Evolutionary conservation across 2,888 invertebrate species (phyloP).

Genomic region (Phania funesta): DNA sequence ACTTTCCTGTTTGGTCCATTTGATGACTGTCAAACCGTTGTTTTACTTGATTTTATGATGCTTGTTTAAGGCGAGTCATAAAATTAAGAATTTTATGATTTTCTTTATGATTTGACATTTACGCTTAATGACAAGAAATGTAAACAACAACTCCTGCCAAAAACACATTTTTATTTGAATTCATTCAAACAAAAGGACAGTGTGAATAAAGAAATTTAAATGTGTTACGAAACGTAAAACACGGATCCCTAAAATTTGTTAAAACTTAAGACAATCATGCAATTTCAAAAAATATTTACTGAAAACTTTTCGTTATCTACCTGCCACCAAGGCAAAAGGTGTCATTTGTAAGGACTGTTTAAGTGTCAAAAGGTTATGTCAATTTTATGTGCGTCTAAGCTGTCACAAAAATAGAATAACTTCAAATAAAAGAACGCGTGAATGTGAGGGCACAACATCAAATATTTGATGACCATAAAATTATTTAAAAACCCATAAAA

Average conservation of each 20-base stretch:
- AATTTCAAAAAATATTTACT: conserved; percentile 26
- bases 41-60: conserved; percentile 73
- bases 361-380: conserved; percentile 70
- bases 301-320: conserved; percentile 33
- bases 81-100: conserved; percentile 74
- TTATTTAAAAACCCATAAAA: conserved; percentile 61
- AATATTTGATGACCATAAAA: conserved; percentile 61
- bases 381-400: conserved; percentile 42
- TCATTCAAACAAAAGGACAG: conserved; percentile 13
- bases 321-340: conserved; percentile 33
- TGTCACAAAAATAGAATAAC: conserved; percentile 17
- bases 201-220: conserved; percentile 27
- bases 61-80: conserved; percentile 71
- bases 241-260: not conserved
- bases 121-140: conserved; percentile 67
- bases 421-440: not conserved
- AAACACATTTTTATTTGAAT: conserved; percentile 9
- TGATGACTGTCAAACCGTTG: conserved; percentile 59
- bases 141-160: conserved; percentile 71
- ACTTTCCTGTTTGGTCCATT: conserved; percentile 54
- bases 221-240: conserved; percentile 23
- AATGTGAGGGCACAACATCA: conserved; percentile 18
- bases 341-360: conserved; percentile 9
- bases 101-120: conserved; percentile 72
- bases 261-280: conserved; percentile 29